These are phyloP conservation scores for Baronia brevicornis DNA, from an alignment of 2,888 invertebrate genomes.

Conservation along the genomic window DNA sequence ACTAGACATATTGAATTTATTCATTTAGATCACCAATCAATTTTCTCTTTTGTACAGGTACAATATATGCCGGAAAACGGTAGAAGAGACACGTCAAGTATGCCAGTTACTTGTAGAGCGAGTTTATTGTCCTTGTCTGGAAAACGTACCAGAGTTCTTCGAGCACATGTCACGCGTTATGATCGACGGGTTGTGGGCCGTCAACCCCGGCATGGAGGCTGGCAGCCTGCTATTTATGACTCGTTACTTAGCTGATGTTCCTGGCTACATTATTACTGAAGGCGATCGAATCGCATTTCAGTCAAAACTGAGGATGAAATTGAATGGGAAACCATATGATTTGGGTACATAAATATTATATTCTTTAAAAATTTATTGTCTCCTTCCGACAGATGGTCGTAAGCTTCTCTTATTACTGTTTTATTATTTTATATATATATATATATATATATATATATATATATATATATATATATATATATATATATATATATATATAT, in stretches of 20 bases:
- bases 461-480: too few species aligned
- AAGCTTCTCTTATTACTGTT: too few species aligned
- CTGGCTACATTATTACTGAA: slow-evolving; percentile 52
- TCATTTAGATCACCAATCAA: too few species aligned
- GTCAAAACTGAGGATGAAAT: slow-evolving; percentile 17
- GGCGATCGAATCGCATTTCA: slow-evolving; percentile 23
- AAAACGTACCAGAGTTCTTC: slow-evolving; percentile 70
- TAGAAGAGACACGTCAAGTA: slow-evolving; percentile 73
- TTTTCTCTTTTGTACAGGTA: slow-evolving; percentile 55
- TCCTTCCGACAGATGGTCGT: too few species aligned
- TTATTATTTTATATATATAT: too few species aligned
- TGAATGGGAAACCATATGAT: slow-evolving; percentile 21
- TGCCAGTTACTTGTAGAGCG: slow-evolving; percentile 70
- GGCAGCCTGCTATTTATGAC: slow-evolving; percentile 62
- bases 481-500: too few species aligned
- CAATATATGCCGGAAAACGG: slow-evolving; percentile 77
- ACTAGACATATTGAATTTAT: too few species aligned
- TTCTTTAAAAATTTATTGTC: not conserved
- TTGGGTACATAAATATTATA: slow-evolving; percentile 18
- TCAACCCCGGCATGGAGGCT: slow-evolving; percentile 70
- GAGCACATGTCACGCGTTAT: slow-evolving; percentile 75
- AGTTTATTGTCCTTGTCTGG: slow-evolving; percentile 73
- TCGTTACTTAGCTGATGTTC: slow-evolving; percentile 61
- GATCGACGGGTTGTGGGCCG: slow-evolving; percentile 76
- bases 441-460: too few species aligned